A percentile compares a stretch with the other conserved stretches of the same genome.
These are phyloP conservation scores for Montipora cactus DNA, from an alignment of 64 coral and sea anemone species.

Conservation along the genomic window DNA sequence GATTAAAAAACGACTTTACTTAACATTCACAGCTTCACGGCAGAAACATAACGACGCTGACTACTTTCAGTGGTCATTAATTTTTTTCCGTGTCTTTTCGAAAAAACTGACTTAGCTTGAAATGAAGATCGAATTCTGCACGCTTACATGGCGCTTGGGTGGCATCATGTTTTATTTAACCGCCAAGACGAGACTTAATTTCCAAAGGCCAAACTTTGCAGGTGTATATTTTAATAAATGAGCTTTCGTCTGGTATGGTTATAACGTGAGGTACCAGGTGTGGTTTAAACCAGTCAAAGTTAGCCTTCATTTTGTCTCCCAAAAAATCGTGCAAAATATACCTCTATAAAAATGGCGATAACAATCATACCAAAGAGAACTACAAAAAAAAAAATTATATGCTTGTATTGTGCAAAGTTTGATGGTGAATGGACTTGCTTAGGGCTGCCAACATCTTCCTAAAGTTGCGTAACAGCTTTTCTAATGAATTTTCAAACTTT, in stretches of 20 bases:
- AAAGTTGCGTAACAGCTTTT: neutral
- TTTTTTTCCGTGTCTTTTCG: neutral
- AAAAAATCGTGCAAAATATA: constrained; percentile 6
- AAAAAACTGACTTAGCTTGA: neutral
- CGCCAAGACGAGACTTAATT: neutral
- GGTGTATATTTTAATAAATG: neutral
- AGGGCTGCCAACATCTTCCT: neutral
- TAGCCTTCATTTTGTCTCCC: constrained; percentile 41
- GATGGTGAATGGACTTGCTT: neutral
- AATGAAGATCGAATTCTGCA: neutral
- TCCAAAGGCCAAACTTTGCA: neutral
- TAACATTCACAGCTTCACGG: neutral
- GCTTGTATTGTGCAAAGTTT: neutral
- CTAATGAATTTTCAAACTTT: neutral
- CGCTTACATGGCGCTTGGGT: neutral
- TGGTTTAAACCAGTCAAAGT: constrained; percentile 30
- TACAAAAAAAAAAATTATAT: neutral
- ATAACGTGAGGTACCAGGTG: constrained; percentile 27
- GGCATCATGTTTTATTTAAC: neutral
- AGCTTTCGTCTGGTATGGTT: neutral
- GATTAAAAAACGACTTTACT: neutral
- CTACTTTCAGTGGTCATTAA: neutral
- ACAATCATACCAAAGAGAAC: neutral
- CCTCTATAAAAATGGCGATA: neutral
- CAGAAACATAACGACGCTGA: neutral